These are phyloP conservation scores for Clarias platycephalus DNA, from an alignment of 2,797 vertebrate species.

Conservation along the genomic window DNA sequence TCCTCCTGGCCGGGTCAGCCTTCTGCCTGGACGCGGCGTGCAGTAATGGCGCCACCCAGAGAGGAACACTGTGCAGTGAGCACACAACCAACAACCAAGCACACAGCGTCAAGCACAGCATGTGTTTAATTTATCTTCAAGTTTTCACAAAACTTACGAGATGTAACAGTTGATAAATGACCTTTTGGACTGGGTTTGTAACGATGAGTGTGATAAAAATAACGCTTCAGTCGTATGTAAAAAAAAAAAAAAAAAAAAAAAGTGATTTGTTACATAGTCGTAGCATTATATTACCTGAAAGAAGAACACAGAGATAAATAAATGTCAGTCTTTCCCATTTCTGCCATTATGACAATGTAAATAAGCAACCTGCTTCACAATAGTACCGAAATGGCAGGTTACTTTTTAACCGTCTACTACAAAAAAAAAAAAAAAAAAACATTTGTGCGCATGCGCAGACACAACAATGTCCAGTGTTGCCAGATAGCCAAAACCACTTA, in stretches of 20 bases:
- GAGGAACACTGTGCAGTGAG: slow-evolving; percentile 65
- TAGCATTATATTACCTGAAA: slow-evolving; percentile 61
- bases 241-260: background rate
- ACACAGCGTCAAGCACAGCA: background rate
- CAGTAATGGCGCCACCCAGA: slow-evolving; percentile 72
- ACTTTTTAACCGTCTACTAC: background rate
- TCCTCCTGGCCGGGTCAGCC: slow-evolving; percentile 65
- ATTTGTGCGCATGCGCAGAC: slow-evolving; percentile 10
- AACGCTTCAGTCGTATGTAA: background rate
- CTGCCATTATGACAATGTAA: background rate
- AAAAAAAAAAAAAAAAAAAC: background rate
- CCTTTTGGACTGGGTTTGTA: background rate
- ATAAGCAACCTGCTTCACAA: background rate
- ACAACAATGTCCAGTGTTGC: background rate
- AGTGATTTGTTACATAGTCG: background rate
- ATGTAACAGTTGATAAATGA: background rate
- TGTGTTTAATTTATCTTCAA: background rate
- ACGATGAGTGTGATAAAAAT: background rate
- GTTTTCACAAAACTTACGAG: background rate
- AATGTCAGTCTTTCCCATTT: slow-evolving; percentile 56
- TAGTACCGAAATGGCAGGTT: background rate
- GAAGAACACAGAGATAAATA: slow-evolving; percentile 64
- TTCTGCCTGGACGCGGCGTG: slow-evolving; percentile 59
- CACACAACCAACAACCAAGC: background rate
- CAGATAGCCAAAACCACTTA: too few relatives aligned